Conservation (phyloP, 2,888 invertebrate species). For the Melieria omissa region DNA sequence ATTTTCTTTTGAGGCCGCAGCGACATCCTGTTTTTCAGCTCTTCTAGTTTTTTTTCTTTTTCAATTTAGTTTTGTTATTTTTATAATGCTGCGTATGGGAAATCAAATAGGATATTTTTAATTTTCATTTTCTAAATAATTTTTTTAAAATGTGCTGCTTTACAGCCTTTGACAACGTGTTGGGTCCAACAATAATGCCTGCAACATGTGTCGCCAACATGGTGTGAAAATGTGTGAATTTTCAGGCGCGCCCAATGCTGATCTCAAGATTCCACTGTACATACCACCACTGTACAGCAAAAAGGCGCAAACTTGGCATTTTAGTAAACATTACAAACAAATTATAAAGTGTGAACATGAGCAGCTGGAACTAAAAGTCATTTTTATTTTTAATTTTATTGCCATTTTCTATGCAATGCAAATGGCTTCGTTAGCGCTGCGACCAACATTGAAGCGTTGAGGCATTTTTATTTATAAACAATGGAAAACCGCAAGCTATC, state of each 20-base stretch:
- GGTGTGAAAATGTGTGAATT: constrained; percentile 29
- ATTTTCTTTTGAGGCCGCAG: neutral
- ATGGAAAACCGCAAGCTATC: neutral
- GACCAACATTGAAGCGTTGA: no score
- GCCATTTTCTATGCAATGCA: no score
- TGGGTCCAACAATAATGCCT: neutral
- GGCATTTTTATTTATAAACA: neutral
- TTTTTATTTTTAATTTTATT: no score
- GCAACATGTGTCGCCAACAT: constrained; percentile 38
- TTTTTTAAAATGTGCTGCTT: neutral
- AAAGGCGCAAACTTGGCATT: no score
- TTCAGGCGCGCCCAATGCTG: neutral
- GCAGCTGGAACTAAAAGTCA: no score
- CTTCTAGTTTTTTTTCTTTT: neutral
- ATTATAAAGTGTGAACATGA: no score
- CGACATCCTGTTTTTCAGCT: constrained; percentile 1
- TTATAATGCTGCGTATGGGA: neutral
- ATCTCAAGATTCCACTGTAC: no score
- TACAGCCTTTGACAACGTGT: neutral
- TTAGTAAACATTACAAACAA: no score
- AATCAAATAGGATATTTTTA: neutral
- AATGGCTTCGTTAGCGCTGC: no score
- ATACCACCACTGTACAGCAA: no score
- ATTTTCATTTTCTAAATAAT: neutral
- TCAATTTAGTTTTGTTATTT: neutral